Conservation (phyloP, 1,140 invertebrate genomes). For the Aplysia californica region DNA sequence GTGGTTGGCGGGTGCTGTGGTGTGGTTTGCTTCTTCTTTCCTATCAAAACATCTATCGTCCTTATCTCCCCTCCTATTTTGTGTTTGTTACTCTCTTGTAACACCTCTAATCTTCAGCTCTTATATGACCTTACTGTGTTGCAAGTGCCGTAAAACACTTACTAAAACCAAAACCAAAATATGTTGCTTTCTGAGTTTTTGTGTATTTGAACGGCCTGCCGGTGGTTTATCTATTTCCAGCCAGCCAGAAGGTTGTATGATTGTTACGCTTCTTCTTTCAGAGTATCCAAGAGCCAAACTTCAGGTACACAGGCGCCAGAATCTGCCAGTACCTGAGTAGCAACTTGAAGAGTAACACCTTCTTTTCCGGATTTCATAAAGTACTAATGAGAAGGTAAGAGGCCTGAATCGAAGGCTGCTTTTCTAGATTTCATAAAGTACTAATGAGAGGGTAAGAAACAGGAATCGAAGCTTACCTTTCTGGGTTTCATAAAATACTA, state of each 20-base stretch:
- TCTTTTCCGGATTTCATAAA: background rate
- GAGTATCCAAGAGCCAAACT: constrained; percentile 14
- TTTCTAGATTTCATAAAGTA: constrained; percentile 3
- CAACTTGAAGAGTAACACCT: background rate
- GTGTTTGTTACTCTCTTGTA: background rate
- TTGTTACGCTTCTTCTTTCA: background rate
- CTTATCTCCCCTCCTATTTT: too few species aligned
- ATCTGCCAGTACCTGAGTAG: constrained; percentile 16
- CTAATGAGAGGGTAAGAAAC: constrained; percentile 7
- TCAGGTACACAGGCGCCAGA: constrained; percentile 20
- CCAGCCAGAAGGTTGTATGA: background rate
- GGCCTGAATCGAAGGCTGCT: background rate
- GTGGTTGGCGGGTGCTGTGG: too few species aligned
- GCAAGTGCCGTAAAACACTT: background rate
- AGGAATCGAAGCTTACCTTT: background rate
- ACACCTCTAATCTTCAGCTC: background rate
- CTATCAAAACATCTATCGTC: too few species aligned
- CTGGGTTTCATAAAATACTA: constrained; percentile 11
- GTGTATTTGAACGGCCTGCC: background rate
- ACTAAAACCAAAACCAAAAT: background rate
- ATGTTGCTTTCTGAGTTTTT: background rate
- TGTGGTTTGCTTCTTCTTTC: too few species aligned
- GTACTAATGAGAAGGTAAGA: constrained; percentile 12
- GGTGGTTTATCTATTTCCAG: background rate
- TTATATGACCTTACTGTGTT: background rate